phyloP scores from a whole-genome alignment of 2,888 invertebrate species.

The Synanthedon vespiformis region DNA sequence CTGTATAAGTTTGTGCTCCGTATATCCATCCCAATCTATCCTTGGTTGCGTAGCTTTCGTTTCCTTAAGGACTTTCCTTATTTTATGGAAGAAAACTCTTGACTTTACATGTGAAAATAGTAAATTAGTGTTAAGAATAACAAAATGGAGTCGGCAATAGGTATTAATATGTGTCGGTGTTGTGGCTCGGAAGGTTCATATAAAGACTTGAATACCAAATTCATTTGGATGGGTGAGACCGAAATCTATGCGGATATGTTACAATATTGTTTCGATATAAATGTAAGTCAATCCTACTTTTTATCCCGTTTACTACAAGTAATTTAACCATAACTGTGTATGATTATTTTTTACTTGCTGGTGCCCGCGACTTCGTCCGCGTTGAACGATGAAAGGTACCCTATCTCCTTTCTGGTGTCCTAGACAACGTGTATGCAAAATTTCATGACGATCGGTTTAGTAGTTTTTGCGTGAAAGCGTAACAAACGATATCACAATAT shows the following conservation, averaged over 20 bases:
- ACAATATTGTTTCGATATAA: slow-evolving; percentile 52
- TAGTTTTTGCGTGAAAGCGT: too few species aligned
- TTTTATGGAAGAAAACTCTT: slow-evolving; percentile 6
- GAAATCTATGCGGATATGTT: slow-evolving; percentile 58
- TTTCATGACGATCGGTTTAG: too few species aligned
- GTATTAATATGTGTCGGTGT: slow-evolving; percentile 53
- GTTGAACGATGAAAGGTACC: too few species aligned
- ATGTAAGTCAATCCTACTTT: slow-evolving; percentile 26
- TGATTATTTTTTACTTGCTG: not conserved
- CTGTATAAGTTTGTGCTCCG: too few species aligned
- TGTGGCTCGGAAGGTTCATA: slow-evolving; percentile 56
- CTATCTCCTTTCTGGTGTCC: too few species aligned
- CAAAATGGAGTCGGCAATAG: slow-evolving; percentile 38
- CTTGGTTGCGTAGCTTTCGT: slow-evolving; percentile 13
- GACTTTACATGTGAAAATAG: slow-evolving; percentile 19
- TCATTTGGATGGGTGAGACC: slow-evolving; percentile 58
- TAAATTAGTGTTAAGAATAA: slow-evolving; percentile 15
- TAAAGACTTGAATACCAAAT: slow-evolving; percentile 46
- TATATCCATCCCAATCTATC: too few species aligned
- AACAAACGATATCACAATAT: too few species aligned
- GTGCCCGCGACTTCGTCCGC: too few species aligned
- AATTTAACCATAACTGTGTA: too few species aligned
- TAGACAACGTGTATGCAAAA: too few species aligned
- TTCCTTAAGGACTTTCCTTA: not conserved
- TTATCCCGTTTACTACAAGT: not conserved